phyloP scores from a whole-genome alignment of 2,888 invertebrate genomes.

The Drosophila antonietae region DNA sequence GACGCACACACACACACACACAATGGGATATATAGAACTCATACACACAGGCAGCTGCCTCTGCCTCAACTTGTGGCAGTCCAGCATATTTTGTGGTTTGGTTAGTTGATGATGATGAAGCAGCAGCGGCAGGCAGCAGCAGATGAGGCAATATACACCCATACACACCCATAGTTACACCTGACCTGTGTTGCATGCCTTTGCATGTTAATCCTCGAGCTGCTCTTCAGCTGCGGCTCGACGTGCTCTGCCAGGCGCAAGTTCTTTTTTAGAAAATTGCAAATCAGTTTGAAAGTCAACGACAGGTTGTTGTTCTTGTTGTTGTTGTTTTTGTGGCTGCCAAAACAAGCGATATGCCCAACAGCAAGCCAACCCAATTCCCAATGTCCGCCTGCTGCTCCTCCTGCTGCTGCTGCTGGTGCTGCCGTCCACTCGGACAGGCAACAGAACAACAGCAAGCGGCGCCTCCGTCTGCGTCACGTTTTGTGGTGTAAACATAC shows the following conservation, averaged over 20 bases:
- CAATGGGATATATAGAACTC: slow-evolving; percentile 8
- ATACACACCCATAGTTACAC: slow-evolving; percentile 4
- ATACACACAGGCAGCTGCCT: slow-evolving; percentile 7
- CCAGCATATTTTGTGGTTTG: slow-evolving; percentile 62
- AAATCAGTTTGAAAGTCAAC: slow-evolving; percentile 78
- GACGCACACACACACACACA: slow-evolving; percentile 16
- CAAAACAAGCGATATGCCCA: slow-evolving; percentile 43
- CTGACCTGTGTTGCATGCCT: slow-evolving; percentile 48
- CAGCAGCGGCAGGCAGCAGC: background rate
- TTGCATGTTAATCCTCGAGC: slow-evolving; percentile 52
- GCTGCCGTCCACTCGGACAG: background rate
- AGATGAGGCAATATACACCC: background rate
- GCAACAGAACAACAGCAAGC: background rate
- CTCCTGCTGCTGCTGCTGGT: background rate
- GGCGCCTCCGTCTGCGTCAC: slow-evolving; percentile 32
- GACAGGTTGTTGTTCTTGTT: slow-evolving; percentile 68
- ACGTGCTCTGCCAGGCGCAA: slow-evolving; percentile 38
- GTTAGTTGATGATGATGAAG: slow-evolving; percentile 33
- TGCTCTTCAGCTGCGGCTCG: slow-evolving; percentile 15
- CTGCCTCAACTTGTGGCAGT: slow-evolving; percentile 55
- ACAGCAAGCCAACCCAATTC: slow-evolving; percentile 19
- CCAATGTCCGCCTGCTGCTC: slow-evolving; percentile 2
- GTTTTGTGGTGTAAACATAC: slow-evolving; percentile 67
- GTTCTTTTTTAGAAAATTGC: slow-evolving; percentile 78
- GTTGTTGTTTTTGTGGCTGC: slow-evolving; percentile 40